These are phyloP conservation scores for Sphaerophoria taeniata DNA, from an alignment of 2,888 invertebrate species.

Conservation along the genomic window DNA sequence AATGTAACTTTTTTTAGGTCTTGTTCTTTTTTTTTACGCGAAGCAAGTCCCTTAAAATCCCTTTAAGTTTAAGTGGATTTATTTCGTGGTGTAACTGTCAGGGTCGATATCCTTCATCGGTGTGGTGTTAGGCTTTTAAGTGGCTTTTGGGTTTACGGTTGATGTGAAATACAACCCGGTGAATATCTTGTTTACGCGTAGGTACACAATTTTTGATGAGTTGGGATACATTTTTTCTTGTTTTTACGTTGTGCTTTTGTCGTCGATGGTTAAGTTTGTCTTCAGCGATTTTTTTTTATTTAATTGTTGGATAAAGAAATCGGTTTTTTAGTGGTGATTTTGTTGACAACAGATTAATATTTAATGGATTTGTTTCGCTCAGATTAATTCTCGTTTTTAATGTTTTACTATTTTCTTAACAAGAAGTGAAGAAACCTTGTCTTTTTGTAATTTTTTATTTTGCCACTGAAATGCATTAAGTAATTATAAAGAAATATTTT, in stretches of 20 bases:
- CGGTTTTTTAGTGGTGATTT: not conserved
- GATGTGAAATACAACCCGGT: constrained; percentile 30
- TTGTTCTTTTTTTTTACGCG: constrained; percentile 19
- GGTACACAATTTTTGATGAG: constrained; percentile 22
- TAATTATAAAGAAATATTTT: no score
- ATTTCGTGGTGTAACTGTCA: constrained; percentile 41
- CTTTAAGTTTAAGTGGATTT: constrained; percentile 43
- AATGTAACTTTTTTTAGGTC: not conserved
- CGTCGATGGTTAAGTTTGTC: constrained; percentile 8
- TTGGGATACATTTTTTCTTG: constrained; percentile 7
- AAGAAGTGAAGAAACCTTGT: not conserved
- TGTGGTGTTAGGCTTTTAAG: constrained; percentile 36
- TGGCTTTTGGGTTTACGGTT: constrained; percentile 32
- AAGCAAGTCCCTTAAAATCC: constrained; percentile 35
- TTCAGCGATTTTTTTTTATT: constrained; percentile 1
- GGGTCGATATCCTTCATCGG: constrained; percentile 36
- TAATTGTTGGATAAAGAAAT: constrained; percentile 15
- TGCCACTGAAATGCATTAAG: no score
- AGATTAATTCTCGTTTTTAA: not conserved
- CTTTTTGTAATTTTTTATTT: no score
- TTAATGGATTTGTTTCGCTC: not conserved
- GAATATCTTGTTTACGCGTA: constrained; percentile 30
- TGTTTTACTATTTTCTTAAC: not conserved
- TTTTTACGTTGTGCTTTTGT: not conserved
- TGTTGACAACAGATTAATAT: not conserved